Base-by-base conservation (phyloP, 2,113 vertebrate genomes). In the Ancistrus triradiatus region DNA sequence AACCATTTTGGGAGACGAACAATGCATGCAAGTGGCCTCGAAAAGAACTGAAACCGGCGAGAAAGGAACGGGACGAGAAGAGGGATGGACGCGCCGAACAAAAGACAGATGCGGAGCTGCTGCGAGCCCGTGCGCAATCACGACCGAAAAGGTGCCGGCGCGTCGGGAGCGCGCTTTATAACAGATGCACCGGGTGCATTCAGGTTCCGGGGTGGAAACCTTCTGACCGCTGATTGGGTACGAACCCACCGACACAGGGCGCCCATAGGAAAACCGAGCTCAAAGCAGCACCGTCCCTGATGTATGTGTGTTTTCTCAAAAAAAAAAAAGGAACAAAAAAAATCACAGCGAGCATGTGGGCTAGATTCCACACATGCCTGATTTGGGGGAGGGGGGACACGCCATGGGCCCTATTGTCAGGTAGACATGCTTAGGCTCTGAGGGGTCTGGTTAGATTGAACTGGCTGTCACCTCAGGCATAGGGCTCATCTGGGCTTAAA, bases 1-100 rank as follows among this genome's bases (percentile, higher is more conserved):
- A 90, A 95, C 94, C 95, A 97, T 97, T 87, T 92, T 91, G 78
- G 92, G 91, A 90, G 94, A 90, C 88, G 91, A 86, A 89, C 86
- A 94, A 91, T 93, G 89, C 95, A 98, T 97, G 92, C 94, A 94
- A 92, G 87, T 87, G 90, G 88, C 90, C 88, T 77, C 85, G 78
- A 75, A 66, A 74, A n/a, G 43, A 69, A 76, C 68, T 76, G 33
- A 68, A 78, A 77, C 55, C 70, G 31, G 66, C 48, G 22, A 62
- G 52, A 53, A 73, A 74, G 19, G 38, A 56, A 42, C 53, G 69
- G 49, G 40, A 24, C 52, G 25, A 37, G 21, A 64, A 18, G 63
- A 31, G 4, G n/a, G 5, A 68, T 69, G 63, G 47, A 63, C 50
- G 68, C 46, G 44, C 72, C 71, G 75, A 83, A 77, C 1, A 68